phyloP scores from a whole-genome alignment of 2,113 vertebrate species.

The Pitta sordida region DNA sequence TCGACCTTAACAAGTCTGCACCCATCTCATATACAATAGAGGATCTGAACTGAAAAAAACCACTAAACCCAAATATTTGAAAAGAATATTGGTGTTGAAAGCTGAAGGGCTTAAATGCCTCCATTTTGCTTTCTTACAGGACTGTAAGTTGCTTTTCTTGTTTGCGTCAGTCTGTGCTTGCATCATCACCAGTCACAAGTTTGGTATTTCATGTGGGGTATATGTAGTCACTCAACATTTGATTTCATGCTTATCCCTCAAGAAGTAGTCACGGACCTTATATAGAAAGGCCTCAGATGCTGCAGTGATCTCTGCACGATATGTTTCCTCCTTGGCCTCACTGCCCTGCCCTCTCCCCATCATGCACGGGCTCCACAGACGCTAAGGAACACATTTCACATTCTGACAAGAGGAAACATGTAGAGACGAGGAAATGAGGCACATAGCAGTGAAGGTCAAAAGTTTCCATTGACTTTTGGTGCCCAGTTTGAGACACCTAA shows the following conservation, averaged over 20 bases:
- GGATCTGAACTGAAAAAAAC: neutral
- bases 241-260: neutral
- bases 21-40: neutral
- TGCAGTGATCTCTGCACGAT: neutral
- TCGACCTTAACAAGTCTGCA: neutral
- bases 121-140: neutral
- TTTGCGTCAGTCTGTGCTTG: neutral
- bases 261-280: neutral
- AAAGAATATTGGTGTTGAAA: neutral
- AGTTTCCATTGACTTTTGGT: constrained; percentile 31
- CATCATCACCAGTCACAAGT: neutral
- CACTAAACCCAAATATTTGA: neutral
- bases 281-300: neutral
- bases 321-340: neutral
- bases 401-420: neutral
- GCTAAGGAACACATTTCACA: neutral
- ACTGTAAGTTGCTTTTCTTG: neutral
- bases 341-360: neutral
- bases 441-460: constrained; percentile 29
- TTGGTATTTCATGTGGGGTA: neutral
- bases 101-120: neutral
- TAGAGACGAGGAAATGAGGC: constrained; percentile 38
- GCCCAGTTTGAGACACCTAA: neutral
- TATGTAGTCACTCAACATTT: accelerated
- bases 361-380: accelerated